Base-by-base conservation (phyloP, 2,888 invertebrate genomes). In the Pomacea canaliculata region DNA sequence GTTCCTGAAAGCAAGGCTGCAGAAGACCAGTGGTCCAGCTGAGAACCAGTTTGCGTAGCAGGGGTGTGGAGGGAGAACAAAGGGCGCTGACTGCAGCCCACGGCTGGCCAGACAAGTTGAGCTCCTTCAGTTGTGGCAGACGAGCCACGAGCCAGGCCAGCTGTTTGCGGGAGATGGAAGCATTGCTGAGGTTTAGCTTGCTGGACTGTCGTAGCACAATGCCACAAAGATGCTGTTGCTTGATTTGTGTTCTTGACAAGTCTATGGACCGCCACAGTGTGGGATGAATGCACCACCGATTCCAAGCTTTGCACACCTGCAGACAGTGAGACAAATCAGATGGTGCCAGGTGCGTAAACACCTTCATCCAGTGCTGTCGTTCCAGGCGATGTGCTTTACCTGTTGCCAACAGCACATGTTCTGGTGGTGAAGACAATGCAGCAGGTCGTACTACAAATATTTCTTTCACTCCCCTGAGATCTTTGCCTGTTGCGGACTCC, bases 121-220 rank as follows among this genome's bases (percentile, higher is more conserved):
- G 92, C 77, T 94, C 94, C 80, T 95, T 94, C 37, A 97, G 92
- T 13, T 96, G 95, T 0, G 97, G 96, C 78, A 97, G 92, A 19
- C 97, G 93, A 19, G 94, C 94, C 48, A 97, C 93, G n/a, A 98
- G 91, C 98, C 98, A 98, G 0, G 94, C 94, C n/a, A 98, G 92
- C 90, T 98, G 97, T 73, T 95, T 93, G 85, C 96, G 94, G 51
- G 96, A 96, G 78, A 97, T 93, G 83, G 95, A 94, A 82, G 96
- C 96, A 96, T 97, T 97, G 91, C 96, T 95, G 67, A 98, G 93
- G 48, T 94, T 94, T n/a, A 98, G 92, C 73, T 93, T 93, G 81
- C 94, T 93, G 0, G 98, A 98, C 90, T 98, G 98, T 0, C 97
- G 93, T 9, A 97, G 94, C 60, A 96, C 96, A 81, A 97, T 95